Evolutionary conservation across 2,888 invertebrate genomes (phyloP), one percentile per base, ranked within the genome.

Genomic region (Andrena praecox): DNA sequence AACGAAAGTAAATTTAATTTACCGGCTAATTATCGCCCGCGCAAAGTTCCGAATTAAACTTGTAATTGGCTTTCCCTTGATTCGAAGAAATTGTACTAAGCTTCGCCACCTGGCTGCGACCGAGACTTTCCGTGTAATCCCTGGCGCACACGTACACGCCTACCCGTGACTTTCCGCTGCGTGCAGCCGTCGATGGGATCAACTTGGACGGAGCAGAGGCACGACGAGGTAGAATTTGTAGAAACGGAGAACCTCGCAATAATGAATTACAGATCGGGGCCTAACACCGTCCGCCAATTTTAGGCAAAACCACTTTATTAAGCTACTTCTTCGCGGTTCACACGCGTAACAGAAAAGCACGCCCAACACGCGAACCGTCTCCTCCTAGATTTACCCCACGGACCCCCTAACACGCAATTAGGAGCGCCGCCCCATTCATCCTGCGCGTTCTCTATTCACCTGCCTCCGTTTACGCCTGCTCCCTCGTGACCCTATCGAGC

Each of bases 21-120:
- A 90, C 91, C 90, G 90, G 90, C 91, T 93, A 93, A 93, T 93
- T 93, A 93, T 93, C 92, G 91, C 89, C 87, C 89, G 90, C 85
- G 87, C 89, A 91, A 93, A 93, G 92, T 92, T 93, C 90, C 89
- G 91, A 93, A 92, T 92, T 92, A 91, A 93, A 93, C 93, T 93
- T 92, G 91, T 93, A 93, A 92, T 92, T 92, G 90, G 92, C 92
- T 92, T 91, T 91, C 90, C 89, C 91, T 89, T 89, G 91, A 92
- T 92, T 92, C 91, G 89, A 92, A 91, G 91, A 92, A 92, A 91
- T 91, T 91, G 89, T 88, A 85, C 89, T 89, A 90, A 91, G 88
- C 88, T 76, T 81, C 66, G 85, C 72, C 82, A 85, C 85, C 79
- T 87, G 69, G 85, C 85, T 68, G 68, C 76, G 70, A 59, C 85